Percentiles rank a stretch among this genome's conserved stretches.
These are phyloP conservation scores for Sapajus apella DNA, from an alignment of 2,113 vertebrate species.

Conservation along the genomic window DNA sequence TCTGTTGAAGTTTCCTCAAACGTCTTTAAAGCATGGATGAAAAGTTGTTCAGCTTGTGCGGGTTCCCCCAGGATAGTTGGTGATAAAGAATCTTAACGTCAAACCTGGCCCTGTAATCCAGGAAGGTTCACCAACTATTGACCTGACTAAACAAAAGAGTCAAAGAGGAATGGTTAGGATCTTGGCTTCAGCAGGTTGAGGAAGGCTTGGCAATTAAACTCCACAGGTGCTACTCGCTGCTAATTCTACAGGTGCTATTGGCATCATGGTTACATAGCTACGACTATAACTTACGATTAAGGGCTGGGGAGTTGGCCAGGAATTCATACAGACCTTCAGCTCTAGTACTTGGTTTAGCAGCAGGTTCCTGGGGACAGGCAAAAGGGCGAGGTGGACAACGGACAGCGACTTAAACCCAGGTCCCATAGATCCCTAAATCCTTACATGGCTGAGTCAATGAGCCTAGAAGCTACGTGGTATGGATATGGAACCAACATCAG, in stretches of 20 bases:
- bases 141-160: not conserved
- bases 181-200: not conserved
- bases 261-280: not conserved
- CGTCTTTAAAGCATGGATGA: not conserved
- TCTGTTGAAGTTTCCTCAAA: not conserved
- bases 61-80: not conserved
- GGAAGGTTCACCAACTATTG: not conserved
- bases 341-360: too few relatives aligned
- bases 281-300: not conserved
- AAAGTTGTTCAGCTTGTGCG: not conserved
- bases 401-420: not conserved
- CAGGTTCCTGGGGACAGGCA: not conserved
- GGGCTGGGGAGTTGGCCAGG: not conserved
- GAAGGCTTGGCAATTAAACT: not conserved
- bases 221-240: not conserved
- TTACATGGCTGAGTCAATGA: not conserved
- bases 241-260: not conserved
- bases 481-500: not conserved
- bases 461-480: not conserved
- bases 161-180: too few relatives aligned
- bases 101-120: not conserved
- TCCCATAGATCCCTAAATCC: not conserved
- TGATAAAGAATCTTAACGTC: not conserved
- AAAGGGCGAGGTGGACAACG: accelerated
- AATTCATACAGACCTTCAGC: not conserved